Evolutionary conservation across 2,888 invertebrate genomes (phyloP), one percentile per base, ranked within the genome.

Genomic region (Oscheius sp.): DNA sequence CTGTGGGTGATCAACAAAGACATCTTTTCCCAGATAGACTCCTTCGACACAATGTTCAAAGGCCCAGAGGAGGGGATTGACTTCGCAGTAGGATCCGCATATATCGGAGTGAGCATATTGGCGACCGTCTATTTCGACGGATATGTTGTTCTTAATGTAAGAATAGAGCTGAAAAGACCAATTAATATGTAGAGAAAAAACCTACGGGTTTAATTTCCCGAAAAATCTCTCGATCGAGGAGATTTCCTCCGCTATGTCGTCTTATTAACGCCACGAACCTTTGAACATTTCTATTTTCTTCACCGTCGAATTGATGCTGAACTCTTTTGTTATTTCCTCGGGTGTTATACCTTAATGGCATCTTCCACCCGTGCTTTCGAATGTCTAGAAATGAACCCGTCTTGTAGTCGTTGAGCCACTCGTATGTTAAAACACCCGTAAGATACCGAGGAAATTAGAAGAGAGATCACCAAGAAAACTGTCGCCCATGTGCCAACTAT

Each of bases 1-100:
- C 49, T 68, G 67, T 5, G 73, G 73, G 56, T 73, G 69, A 50
- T 70, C 73, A n/a, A 73, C 56, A 12, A 67, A 45, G n/a, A 69
- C 66, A 45, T 72, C 62, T 8, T 54, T 50, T 3, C 22, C n/a
- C 5, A 44, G 32, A 32, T 72, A 57, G n/a, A 65, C 69, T 4
- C 57, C 62, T 22, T 66, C 71, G 22, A 66, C 62, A 54, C 57
- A 50, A 32, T 64, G 30, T 65, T 71, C 44, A 36, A 71, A 67
- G 24, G 45, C 54, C 62, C 67, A 62, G 12, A 71, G 64, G 20
- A 67, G 56, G 12, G 47, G 24, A 49, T 71, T 71, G 47, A 41
- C 50, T 26, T 69, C 62, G 44, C 51, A 70, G 14, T 45, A 56
- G 44, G 51, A 26, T 30, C 65, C 71, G 57, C 54, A 64, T 2